These are phyloP conservation scores for Nomada goodeniana DNA, from an alignment of 2,888 invertebrate species.

Conservation along the genomic window DNA sequence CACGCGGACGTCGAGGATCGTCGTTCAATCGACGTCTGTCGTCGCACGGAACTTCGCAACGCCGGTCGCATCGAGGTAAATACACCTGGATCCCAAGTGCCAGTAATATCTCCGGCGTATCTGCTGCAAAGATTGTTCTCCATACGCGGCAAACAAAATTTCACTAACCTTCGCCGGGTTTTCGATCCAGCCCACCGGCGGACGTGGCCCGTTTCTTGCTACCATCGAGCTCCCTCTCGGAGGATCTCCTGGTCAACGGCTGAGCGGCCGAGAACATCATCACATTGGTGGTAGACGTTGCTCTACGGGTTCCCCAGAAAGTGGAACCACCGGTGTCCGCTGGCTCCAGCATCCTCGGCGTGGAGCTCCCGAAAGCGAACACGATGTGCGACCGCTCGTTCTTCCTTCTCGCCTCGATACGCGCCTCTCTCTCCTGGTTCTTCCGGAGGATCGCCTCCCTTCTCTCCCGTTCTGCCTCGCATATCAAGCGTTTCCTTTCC, in stretches of 20 bases:
- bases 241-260: conserved; percentile 91
- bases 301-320: conserved; percentile 95
- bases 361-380: conserved; percentile 97
- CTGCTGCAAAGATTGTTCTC: background rate
- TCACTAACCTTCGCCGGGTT: conserved; percentile 87
- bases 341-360: conserved; percentile 94
- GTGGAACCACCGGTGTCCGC: conserved; percentile 90
- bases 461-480: conserved; percentile 94
- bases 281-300: conserved; percentile 96
- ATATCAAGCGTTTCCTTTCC: conserved; percentile 94
- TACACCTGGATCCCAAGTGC: too few relatives aligned
- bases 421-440: conserved; percentile 93
- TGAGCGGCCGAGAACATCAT: conserved; percentile 90
- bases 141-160: background rate
- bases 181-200: conserved; percentile 89
- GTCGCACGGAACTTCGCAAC: background rate
- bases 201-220: conserved; percentile 92
- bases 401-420: conserved; percentile 91
- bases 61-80: background rate
- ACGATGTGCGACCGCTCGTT: conserved; percentile 90
- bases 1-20: background rate
- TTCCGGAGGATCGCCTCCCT: conserved; percentile 94
- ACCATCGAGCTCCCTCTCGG: conserved; percentile 92
- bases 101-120: background rate
- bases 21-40: background rate